Base-by-base conservation (phyloP, 92 coral and sea anemone species). In the Zoanthus solanderi region DNA sequence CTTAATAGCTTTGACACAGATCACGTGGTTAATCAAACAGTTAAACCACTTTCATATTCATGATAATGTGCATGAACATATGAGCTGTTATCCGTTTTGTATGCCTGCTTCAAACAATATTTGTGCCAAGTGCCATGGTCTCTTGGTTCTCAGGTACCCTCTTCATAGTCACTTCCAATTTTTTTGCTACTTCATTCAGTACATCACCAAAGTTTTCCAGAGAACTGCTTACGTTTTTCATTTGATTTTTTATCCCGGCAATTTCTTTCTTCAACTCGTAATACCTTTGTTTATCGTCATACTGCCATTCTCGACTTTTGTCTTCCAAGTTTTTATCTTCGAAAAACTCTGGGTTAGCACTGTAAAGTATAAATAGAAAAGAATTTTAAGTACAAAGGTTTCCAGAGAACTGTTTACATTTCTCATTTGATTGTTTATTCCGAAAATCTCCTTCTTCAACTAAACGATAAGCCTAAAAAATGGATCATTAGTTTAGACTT, bases 251-350 rank as follows among this genome's bases (percentile, higher is more conserved):
- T 32, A 66, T 77, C 82, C 31, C 66, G 23, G 28, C 82, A 28
- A 77, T 32, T 3, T 77, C 82, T 15, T 13, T 77, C 47, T 54
- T 77, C 46, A 77, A 54, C 11, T 77, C 47, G 47, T 57, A 54
- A 56, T 77, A 77, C 54, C 67, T 46, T 50, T 77, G 45, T 14
- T 46, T 54, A 15, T 77, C 69, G 16, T 54, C 58, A 77, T 4
- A 16, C 8, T 28, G 28, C 29, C n/a, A 13, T 5, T 52, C 67
- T 53, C 82, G 65, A 77, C 31, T 17, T 77, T 69, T 69, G 6
- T 77, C 82, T 54, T 77, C 82, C 82, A 77, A 42, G 67, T 77
- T 66, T 28, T 34, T 46, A 77, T 77, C 82, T 11, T 34, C 45
- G 53, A 77, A 77, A 53, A 77, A 34, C 45, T 77, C 67, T 28